Base-by-base conservation (phyloP, 2,113 vertebrate species). In the Physeter macrocephalus region DNA sequence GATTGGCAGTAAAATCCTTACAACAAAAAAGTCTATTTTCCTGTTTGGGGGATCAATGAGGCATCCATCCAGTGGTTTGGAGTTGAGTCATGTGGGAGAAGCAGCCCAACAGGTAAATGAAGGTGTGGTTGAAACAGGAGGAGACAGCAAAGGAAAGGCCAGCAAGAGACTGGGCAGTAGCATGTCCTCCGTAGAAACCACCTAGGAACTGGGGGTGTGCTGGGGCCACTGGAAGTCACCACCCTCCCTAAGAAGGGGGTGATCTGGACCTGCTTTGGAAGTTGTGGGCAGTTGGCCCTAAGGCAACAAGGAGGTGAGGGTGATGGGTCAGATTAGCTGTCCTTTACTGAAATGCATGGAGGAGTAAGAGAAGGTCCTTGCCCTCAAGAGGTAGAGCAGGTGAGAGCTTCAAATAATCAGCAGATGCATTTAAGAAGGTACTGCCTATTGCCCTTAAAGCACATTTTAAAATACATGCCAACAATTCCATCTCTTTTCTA, bases 331-430 rank as follows among this genome's bases (percentile, higher is more conserved):
- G 21, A n/a, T 20, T 31, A 81, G 11, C 7, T 84, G 59, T 17
- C 18, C 39, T 92, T 61, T 43, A 8, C 1, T 39, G 1, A 11
- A 31, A 54, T 6, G 15, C 1, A 43, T 0, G 2, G 29, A 46
- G 11, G 21, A 43, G 8, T 12, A 61, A 21, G 23, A 62, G n/a
- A 89, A 39, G 6, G 34, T 18, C 43, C n/a, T 23, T 23, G 36
- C 6, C 6, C 25, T 83, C 6, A 41, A 29, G 46, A 21, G 11
- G 1, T 64, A 25, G 59, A 49, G 11, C 23, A 75, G 49, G 46
- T 52, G 17, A 54, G 3, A 83, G 23, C 31, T 89, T 88, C 13
- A 20, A 62, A 61, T 3, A 49, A 75, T 34, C 8, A 89, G 29
- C 20, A 78, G 78, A 18, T 23, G 14, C 3, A 69, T 31, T 90